Conservation (phyloP, 1,140 invertebrate species). For the Drosophila tropicalis region DNA sequence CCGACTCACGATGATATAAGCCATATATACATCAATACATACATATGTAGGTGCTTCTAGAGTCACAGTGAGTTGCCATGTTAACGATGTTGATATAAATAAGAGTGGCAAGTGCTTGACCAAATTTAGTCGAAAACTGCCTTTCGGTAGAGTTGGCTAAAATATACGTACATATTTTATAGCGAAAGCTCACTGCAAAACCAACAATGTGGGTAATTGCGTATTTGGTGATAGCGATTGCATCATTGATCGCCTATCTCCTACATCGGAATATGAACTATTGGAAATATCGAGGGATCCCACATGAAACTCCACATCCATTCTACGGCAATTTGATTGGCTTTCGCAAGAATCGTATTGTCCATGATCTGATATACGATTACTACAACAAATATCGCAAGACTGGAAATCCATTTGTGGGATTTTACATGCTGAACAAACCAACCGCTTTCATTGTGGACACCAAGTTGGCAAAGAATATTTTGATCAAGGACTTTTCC, state of each 20-base stretch:
- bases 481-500: constrained; percentile 85
- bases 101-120: background rate
- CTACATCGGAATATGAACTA: constrained; percentile 61
- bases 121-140: background rate
- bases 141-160: background rate
- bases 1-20: background rate
- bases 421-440: constrained; percentile 56
- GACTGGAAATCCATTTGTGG: constrained; percentile 58
- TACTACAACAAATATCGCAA: constrained; percentile 66
- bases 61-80: too few species aligned
- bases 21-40: background rate
- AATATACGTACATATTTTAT: background rate
- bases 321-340: constrained; percentile 77
- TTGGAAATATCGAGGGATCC: constrained; percentile 83
- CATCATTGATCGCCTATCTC: constrained; percentile 44
- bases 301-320: constrained; percentile 75
- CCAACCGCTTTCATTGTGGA: constrained; percentile 54
- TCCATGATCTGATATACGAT: constrained; percentile 36
- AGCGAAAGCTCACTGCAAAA: background rate
- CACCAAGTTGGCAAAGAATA: constrained; percentile 82
- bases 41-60: background rate
- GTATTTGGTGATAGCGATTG: constrained; percentile 49
- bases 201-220: constrained; percentile 50
- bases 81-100: constrained; percentile 13
- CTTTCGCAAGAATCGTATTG: constrained; percentile 36